phyloP scores from a whole-genome alignment of 2,113 vertebrate species.

The Sebastes schlegelii region DNA sequence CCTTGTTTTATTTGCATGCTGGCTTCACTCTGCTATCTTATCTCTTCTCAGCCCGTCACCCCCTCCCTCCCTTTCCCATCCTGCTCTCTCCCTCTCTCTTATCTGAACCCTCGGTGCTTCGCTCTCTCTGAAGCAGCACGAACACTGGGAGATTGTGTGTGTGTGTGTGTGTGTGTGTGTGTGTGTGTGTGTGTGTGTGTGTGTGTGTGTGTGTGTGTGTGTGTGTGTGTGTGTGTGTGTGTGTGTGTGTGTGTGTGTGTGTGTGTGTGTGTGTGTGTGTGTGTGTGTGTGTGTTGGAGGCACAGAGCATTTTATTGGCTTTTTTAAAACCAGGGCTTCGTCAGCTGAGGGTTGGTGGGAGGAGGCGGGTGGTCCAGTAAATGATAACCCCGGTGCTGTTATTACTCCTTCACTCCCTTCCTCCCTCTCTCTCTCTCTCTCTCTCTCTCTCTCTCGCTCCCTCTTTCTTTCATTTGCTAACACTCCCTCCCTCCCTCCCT shows the following conservation, averaged over 20 bases:
- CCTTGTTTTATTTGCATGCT: slow-evolving; percentile 66
- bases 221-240: slow-evolving; percentile 36
- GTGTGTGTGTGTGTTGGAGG: slow-evolving; percentile 24
- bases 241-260: slow-evolving; percentile 36
- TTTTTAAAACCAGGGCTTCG: slow-evolving; percentile 65
- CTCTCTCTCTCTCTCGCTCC: not conserved
- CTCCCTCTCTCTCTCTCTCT: slow-evolving; percentile 8
- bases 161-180: slow-evolving; percentile 5
- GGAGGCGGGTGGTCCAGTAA: slow-evolving; percentile 73
- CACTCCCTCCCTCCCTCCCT: not conserved
- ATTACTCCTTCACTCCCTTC: slow-evolving; percentile 59
- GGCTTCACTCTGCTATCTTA: slow-evolving; percentile 65
- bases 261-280: no score
- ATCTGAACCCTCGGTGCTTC: slow-evolving; percentile 63
- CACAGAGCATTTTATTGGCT: slow-evolving; percentile 69
- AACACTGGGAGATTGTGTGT: slow-evolving; percentile 28
- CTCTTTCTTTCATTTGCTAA: slow-evolving; percentile 21
- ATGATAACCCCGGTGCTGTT: slow-evolving; percentile 73
- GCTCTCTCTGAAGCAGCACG: slow-evolving; percentile 43
- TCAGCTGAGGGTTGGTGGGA: slow-evolving; percentile 58
- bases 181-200: slow-evolving; percentile 23
- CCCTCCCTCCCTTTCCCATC: not conserved
- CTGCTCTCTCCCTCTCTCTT: slow-evolving; percentile 48
- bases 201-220: slow-evolving; percentile 29
- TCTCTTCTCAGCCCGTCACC: slow-evolving; percentile 47